Evolutionary conservation across 2,113 vertebrate species (phyloP), one percentile per base, ranked within the genome.

Genomic region (Orthonyx spaldingii): DNA sequence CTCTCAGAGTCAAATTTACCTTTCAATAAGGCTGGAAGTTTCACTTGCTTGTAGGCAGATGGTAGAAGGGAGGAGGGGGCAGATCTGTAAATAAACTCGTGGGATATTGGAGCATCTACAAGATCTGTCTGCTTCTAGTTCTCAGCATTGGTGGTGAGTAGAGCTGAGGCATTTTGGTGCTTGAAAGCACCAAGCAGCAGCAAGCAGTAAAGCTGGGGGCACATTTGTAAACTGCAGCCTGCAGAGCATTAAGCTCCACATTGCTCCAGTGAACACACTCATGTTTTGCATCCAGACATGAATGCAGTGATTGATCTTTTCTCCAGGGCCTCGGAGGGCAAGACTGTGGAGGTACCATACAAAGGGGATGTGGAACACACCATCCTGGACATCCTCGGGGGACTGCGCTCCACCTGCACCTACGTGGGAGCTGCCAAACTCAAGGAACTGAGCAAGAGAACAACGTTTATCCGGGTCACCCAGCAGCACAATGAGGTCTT

Each of bases 401-500:
- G 99, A 21, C 98, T 99, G 76, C 98, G 99, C 76, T 99, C 99
- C 91, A 99, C 99, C 80, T 99, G 99, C 96, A 99, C 99, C 59
- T 99, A 99, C 0, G 99, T 99, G 93, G 99, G 99, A 77, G 99
- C 99, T 5, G 99, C 99, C 95, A 99, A 98, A 91, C 99, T 99
- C 76, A 99, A 99, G 94, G 99, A 99, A 97, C 98, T 99, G 91
- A 99, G 99, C 97, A 97, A 98, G 90, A 98, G 99, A 93, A 99
- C 99, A 3, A 99, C 99, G 0, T 99, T 99, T 94, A 99, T 99
- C 97, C 98, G 99, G 5, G 99, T 99, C 96, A 99, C 99, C 41
- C 99, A 99, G 88, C 99, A 99, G 95, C 98, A 99, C 89, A 99
- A 98, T 86, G 97, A 98, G 2, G 98, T 99, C 97, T 99, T 99